Conservation (phyloP, 2,888 invertebrate species). For the Ophraella communa region DNA sequence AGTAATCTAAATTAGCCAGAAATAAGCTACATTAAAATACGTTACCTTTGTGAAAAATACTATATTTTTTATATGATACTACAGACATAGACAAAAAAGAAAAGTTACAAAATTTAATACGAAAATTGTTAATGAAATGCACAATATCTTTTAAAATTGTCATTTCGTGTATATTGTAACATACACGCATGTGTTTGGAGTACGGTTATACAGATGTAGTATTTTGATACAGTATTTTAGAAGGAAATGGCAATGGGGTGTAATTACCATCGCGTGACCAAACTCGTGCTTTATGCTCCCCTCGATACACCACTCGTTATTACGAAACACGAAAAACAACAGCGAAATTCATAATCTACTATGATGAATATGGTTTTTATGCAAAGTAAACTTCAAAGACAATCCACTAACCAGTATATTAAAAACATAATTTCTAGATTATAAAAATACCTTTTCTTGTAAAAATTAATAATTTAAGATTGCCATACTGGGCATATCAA, state of each 20-base stretch:
- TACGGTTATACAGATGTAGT: constrained; percentile 35
- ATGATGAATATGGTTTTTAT: constrained; percentile 18
- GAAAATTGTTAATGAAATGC: not conserved
- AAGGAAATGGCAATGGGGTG: constrained; percentile 46
- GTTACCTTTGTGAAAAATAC: too few relatives aligned
- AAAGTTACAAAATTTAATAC: not conserved
- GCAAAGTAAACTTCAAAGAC: constrained; percentile 2
- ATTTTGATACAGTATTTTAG: constrained; percentile 37
- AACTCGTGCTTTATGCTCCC: not conserved
- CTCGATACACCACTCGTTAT: not conserved
- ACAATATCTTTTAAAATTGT: not conserved
- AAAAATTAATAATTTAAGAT: too few relatives aligned
- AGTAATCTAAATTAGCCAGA: too few relatives aligned
- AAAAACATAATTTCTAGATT: too few relatives aligned
- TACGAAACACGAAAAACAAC: constrained; percentile 3
- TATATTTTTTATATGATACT: too few relatives aligned
- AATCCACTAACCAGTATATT: not conserved
- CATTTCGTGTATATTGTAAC: not conserved
- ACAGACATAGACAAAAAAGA: too few relatives aligned
- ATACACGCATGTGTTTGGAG: not conserved
- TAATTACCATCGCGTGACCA: constrained; percentile 45
- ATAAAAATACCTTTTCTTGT: too few relatives aligned
- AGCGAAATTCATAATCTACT: constrained; percentile 14
- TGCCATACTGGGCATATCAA: too few relatives aligned
- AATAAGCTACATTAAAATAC: too few relatives aligned